These are phyloP conservation scores for Epinephelus awoara DNA, from an alignment of 2,797 vertebrate species.

Conservation along the genomic window DNA sequence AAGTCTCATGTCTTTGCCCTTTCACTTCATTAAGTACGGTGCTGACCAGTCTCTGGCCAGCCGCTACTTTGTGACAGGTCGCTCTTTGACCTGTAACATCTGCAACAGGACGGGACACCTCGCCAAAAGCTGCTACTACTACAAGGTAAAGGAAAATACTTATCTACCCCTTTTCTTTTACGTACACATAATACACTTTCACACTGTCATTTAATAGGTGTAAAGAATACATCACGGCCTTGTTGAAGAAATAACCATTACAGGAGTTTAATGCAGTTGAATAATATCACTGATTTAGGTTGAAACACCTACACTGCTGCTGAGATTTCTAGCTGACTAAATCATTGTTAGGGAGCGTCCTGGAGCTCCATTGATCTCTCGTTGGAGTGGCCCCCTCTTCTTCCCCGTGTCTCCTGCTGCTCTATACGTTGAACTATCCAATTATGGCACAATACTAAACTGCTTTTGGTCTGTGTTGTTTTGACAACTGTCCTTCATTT, in stretches of 20 bases:
- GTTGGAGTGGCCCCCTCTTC: background rate
- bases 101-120: constrained; percentile 74
- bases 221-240: background rate
- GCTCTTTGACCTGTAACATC: constrained; percentile 59
- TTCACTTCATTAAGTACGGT: constrained; percentile 31
- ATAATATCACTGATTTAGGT: background rate
- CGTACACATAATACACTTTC: background rate
- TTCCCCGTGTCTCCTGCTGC: background rate
- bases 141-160: constrained; percentile 61
- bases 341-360: background rate
- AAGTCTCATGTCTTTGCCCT: constrained; percentile 4
- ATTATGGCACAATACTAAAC: background rate
- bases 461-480: background rate
- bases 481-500: background rate
- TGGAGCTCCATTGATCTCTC: background rate
- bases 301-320: background rate
- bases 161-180: background rate
- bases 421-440: background rate
- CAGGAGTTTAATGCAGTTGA: background rate
- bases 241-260: background rate
- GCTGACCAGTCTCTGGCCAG: constrained; percentile 9
- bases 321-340: background rate
- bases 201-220: background rate
- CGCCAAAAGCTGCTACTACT: constrained; percentile 67
- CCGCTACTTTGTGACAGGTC: constrained; percentile 57